These are phyloP conservation scores for Arctia plantaginis DNA, from an alignment of 2,888 invertebrate species.

Conservation along the genomic window DNA sequence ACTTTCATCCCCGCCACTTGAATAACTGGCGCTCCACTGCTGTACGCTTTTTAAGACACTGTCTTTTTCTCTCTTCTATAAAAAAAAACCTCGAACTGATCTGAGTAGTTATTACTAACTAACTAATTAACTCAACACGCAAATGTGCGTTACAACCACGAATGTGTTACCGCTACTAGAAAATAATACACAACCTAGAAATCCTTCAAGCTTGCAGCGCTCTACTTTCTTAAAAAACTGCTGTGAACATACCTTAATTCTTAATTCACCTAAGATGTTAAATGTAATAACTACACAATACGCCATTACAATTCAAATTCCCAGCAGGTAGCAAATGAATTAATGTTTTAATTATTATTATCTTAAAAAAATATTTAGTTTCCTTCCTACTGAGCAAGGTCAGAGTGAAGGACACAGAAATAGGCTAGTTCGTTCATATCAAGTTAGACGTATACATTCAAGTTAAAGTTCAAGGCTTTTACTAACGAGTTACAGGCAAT, in stretches of 20 bases:
- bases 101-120: too few species aligned
- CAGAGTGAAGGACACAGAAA: background rate
- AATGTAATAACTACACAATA: too few species aligned
- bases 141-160: too few species aligned
- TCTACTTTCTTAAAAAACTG: background rate
- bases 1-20: too few species aligned
- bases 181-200: background rate
- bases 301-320: background rate
- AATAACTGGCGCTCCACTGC: too few species aligned
- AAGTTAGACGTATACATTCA: background rate
- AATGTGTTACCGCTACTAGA: background rate
- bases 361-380: background rate
- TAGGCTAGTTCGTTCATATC: background rate
- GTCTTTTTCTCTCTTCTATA: too few species aligned
- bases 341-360: background rate
- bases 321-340: background rate
- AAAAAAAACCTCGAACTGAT: too few species aligned
- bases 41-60: too few species aligned
- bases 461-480: background rate
- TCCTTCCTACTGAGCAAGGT: background rate
- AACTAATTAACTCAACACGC: too few species aligned
- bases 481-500: background rate
- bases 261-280: too few species aligned
- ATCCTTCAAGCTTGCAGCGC: background rate
- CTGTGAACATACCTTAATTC: too few species aligned